These are phyloP conservation scores for Spodoptera picta DNA, from an alignment of 2,888 invertebrate species.

Conservation along the genomic window DNA sequence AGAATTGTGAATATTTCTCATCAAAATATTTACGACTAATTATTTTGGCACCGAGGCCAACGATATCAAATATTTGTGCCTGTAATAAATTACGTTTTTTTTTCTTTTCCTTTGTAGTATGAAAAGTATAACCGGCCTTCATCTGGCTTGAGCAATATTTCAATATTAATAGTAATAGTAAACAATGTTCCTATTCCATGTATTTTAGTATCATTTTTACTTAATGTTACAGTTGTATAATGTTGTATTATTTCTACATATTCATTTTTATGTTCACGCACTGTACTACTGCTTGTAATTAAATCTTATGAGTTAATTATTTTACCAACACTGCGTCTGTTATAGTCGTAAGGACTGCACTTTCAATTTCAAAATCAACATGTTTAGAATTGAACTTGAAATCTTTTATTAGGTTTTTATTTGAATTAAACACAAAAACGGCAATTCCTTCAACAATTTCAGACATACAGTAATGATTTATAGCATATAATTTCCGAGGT, in stretches of 20 bases:
- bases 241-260: slow-evolving; percentile 25
- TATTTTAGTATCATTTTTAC: slow-evolving; percentile 21
- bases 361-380: slow-evolving; percentile 3
- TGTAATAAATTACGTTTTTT: slow-evolving; percentile 26
- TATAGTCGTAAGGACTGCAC: slow-evolving; percentile 16
- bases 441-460: slow-evolving; percentile 14
- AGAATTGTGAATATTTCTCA: slow-evolving; percentile 23
- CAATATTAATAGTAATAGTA: slow-evolving; percentile 8
- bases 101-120: slow-evolving; percentile 1
- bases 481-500: slow-evolving; percentile 39
- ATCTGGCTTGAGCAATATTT: slow-evolving; percentile 13
- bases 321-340: slow-evolving; percentile 38
- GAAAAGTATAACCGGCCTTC: slow-evolving; percentile 27
- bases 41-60: slow-evolving; percentile 33
- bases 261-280: slow-evolving; percentile 19
- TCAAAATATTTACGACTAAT: slow-evolving; percentile 23
- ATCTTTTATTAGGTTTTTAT: neutral
- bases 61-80: slow-evolving; percentile 17
- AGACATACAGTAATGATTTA: slow-evolving; percentile 31
- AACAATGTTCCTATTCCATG: neutral
- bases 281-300: slow-evolving; percentile 26
- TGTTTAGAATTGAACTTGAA: too few species aligned
- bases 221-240: slow-evolving; percentile 13
- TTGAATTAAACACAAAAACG: slow-evolving; percentile 7
- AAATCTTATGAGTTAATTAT: slow-evolving; percentile 44